A percentile compares a stretch with the other conserved stretches of the same genome.
Conservation (phyloP, 2,888 invertebrate genomes). For the Apotomis betuletana region DNA sequence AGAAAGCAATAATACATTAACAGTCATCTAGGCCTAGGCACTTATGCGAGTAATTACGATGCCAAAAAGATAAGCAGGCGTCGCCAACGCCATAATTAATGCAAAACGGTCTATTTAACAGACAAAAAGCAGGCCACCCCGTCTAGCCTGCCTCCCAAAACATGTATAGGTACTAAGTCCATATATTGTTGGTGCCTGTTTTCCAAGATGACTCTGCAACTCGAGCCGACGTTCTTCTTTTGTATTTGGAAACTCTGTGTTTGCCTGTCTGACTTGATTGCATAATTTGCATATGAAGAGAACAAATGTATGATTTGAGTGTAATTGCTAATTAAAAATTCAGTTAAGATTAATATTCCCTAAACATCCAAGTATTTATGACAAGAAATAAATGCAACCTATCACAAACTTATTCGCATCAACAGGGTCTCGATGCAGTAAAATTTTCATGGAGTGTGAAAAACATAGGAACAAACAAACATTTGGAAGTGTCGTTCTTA, state of each 20-base stretch:
- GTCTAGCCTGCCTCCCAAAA: background rate
- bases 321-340: background rate
- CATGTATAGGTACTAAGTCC: background rate
- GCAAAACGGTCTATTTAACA: conserved; percentile 14
- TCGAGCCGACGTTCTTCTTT: background rate
- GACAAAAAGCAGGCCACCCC: conserved; percentile 19
- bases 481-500: too few relatives aligned
- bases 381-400: too few relatives aligned
- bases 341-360: too few relatives aligned
- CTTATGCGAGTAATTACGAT: background rate
- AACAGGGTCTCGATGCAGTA: too few relatives aligned
- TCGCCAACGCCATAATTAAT: background rate
- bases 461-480: too few relatives aligned
- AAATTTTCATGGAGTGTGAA: too few relatives aligned
- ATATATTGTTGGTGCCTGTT: too few relatives aligned
- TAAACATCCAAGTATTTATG: too few relatives aligned
- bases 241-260: conserved; percentile 9
- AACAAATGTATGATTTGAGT: background rate
- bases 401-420: too few relatives aligned
- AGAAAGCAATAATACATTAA: too few relatives aligned
- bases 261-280: conserved; percentile 2
- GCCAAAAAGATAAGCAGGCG: background rate
- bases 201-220: background rate
- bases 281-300: background rate
- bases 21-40: too few relatives aligned